Percentiles rank a stretch among this genome's conserved stretches.
Conservation (phyloP, 2,888 invertebrate species). For the Petrophora chlorosata region DNA sequence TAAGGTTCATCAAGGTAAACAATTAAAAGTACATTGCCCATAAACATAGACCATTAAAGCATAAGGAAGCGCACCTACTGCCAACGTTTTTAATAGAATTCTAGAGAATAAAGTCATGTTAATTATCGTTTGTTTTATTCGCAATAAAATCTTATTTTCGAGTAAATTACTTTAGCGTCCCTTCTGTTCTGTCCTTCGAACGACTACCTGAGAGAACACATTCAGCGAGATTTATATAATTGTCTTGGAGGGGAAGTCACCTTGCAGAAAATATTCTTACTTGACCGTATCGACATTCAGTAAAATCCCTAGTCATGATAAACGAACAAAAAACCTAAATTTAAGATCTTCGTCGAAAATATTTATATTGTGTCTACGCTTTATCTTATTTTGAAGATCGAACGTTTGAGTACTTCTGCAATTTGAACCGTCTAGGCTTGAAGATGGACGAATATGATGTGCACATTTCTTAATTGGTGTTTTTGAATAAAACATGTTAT, state of each 20-base stretch:
- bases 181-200: background rate
- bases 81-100: no score
- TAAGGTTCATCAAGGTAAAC: no score
- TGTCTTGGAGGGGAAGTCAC: slow-evolving; percentile 46
- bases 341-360: slow-evolving; percentile 5
- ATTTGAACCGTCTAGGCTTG: no score
- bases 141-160: background rate
- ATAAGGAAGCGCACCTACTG: no score
- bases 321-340: slow-evolving; percentile 10
- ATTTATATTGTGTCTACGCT: no score
- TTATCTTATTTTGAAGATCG: no score
- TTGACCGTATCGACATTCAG: slow-evolving; percentile 47
- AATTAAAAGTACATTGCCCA: no score
- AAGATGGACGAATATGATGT: no score
- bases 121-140: background rate
- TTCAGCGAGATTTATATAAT: slow-evolving; percentile 36
- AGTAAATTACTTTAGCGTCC: background rate
- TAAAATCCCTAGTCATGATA: slow-evolving; percentile 23
- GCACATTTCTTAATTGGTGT: no score
- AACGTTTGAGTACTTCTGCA: no score
- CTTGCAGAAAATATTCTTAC: slow-evolving; percentile 49
- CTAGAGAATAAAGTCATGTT: background rate
- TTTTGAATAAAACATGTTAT: no score
- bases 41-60: no score
- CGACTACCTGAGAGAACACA: slow-evolving; percentile 14